Evolutionary conservation across 64 coral and sea anemone species (phyloP).

Genomic region (Pocillopora verrucosa): DNA sequence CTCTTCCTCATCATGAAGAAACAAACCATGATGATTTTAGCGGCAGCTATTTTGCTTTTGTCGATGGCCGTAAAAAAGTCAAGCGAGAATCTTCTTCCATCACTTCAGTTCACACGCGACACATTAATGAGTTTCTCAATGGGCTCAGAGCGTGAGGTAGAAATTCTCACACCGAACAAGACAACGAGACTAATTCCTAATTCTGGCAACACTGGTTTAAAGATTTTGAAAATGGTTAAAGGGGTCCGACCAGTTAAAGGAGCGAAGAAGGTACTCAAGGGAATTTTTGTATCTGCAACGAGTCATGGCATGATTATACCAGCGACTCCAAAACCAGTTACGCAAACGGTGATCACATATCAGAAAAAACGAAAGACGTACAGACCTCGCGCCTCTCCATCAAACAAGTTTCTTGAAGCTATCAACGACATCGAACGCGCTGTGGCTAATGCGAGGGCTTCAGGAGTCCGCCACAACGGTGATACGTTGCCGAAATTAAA

Average conservation of each 20-base stretch:
- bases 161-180: slow-evolving; percentile 42
- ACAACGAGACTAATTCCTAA: background rate
- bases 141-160: slow-evolving; percentile 46
- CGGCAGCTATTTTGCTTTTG: background rate
- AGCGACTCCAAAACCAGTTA: background rate
- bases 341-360: slow-evolving; percentile 39
- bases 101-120: slow-evolving; percentile 44
- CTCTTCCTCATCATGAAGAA: background rate
- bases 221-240: too few species aligned
- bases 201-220: background rate
- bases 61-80: background rate
- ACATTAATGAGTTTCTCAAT: slow-evolving; percentile 55
- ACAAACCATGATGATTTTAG: background rate
- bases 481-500: slow-evolving; percentile 23
- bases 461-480: slow-evolving; percentile 1
- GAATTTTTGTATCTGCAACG: too few species aligned
- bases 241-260: background rate
- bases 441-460: slow-evolving; percentile 40
- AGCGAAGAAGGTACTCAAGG: too few species aligned
- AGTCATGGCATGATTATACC: too few species aligned
- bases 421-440: slow-evolving; percentile 75
- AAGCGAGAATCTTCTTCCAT: slow-evolving; percentile 17
- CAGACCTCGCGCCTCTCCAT: slow-evolving; percentile 41
- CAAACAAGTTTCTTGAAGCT: slow-evolving; percentile 67
- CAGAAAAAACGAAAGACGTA: slow-evolving; percentile 59